phyloP scores from a whole-genome alignment of 2,888 invertebrate genomes.

The Frankliniella intonsa region DNA sequence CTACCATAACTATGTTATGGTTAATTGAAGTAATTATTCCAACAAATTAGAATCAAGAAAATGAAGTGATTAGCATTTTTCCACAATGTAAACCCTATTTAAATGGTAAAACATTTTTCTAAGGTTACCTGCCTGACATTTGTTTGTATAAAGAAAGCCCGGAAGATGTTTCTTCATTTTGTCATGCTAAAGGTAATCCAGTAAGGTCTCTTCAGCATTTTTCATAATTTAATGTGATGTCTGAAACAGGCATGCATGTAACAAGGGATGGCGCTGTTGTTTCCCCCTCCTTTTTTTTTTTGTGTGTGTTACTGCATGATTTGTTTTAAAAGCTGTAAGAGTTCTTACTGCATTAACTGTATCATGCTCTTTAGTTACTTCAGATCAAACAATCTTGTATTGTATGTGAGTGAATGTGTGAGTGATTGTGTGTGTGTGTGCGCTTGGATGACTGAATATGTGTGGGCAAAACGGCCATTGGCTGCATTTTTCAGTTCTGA shows the following conservation, averaged over 20 bases:
- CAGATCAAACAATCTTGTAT: slow-evolving; percentile 8
- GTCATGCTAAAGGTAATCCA: too few species aligned
- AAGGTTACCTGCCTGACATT: neutral
- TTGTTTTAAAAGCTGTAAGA: neutral
- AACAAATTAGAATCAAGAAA: neutral
- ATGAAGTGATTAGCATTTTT: neutral
- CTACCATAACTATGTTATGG: neutral
- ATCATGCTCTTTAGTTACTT: neutral
- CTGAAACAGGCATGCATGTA: too few species aligned
- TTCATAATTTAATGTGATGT: too few species aligned
- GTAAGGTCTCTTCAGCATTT: too few species aligned
- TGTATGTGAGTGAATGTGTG: neutral
- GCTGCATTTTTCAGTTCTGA: neutral
- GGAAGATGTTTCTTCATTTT: too few species aligned
- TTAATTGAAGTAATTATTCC: neutral
- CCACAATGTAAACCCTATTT: neutral
- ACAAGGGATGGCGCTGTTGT: too few species aligned
- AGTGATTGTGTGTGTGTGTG: neutral
- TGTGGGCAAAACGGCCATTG: neutral
- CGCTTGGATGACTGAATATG: neutral
- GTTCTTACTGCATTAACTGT: neutral
- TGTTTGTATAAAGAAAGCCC: neutral
- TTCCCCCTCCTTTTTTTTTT: too few species aligned
- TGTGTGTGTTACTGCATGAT: too few species aligned
- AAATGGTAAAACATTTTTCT: neutral